phyloP scores from a whole-genome alignment of 2,113 vertebrate genomes.

The Tinamus guttatus region DNA sequence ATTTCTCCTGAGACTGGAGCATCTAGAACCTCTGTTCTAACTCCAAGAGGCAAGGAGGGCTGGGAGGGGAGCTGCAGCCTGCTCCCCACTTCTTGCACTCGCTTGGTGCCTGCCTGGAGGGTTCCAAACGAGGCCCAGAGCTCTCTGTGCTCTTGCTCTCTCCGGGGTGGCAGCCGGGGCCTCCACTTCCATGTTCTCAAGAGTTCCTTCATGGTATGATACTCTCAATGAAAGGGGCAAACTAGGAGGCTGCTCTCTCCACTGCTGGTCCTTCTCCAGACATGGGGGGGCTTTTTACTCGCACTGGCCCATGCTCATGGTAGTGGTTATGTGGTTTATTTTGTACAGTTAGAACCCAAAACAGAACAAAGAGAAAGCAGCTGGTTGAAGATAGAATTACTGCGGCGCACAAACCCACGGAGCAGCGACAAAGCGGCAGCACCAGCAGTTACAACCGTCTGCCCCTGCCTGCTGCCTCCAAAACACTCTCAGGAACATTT shows the following conservation, averaged over 20 bases:
- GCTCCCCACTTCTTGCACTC: too few species aligned
- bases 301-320: not conserved
- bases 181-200: too few species aligned
- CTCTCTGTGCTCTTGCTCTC: too few species aligned
- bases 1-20: not conserved
- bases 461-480: not conserved
- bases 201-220: too few species aligned
- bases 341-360: conserved; percentile 30
- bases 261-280: not conserved
- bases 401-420: not conserved
- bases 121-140: too few species aligned
- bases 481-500: not conserved
- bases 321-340: conserved; percentile 11
- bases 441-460: not conserved
- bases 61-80: too few species aligned
- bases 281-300: not conserved
- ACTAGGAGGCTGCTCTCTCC: too few species aligned
- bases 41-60: too few species aligned
- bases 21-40: too few species aligned
- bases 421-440: not conserved
- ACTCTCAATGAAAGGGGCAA: too few species aligned
- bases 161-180: too few species aligned
- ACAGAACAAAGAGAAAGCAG: not conserved
- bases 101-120: too few species aligned
- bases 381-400: not conserved